Conservation (phyloP, 2,888 invertebrate species). For the Drosophila subsilvestris region DNA sequence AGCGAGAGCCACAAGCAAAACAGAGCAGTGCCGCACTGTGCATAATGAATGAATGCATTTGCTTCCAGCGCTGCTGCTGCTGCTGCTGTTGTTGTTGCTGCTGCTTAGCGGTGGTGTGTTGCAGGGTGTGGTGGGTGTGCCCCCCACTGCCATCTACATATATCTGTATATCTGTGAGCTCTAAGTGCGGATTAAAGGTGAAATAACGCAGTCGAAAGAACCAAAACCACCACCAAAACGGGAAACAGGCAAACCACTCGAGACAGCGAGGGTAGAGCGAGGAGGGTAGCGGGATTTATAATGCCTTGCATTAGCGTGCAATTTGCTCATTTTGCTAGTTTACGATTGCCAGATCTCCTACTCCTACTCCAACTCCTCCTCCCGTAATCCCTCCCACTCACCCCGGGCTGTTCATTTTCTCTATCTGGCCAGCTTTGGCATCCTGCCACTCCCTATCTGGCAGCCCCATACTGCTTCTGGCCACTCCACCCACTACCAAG, state of each 20-base stretch:
- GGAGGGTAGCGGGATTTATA: slow-evolving; percentile 59
- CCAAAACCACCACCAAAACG: slow-evolving; percentile 25
- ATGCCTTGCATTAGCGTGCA: slow-evolving; percentile 78
- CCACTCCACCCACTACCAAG: slow-evolving; percentile 28
- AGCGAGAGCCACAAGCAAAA: slow-evolving; percentile 23
- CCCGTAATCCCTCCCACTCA: background rate
- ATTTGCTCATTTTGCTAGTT: slow-evolving; percentile 76
- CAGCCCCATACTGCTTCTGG: background rate
- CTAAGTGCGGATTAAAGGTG: slow-evolving; percentile 78
- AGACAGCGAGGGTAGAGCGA: slow-evolving; percentile 4
- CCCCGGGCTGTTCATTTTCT: background rate
- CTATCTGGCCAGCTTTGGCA: background rate
- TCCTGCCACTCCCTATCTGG: slow-evolving; percentile 1
- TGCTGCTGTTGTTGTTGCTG: slow-evolving; percentile 3
- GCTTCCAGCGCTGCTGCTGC: slow-evolving; percentile 5
- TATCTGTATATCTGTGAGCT: slow-evolving; percentile 20
- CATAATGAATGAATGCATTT: slow-evolving; percentile 67
- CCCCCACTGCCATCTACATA: slow-evolving; percentile 31
- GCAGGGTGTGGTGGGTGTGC: slow-evolving; percentile 48
- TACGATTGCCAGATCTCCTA: slow-evolving; percentile 28
- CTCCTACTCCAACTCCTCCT: background rate
- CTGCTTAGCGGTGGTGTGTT: slow-evolving; percentile 28
- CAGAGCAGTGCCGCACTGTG: slow-evolving; percentile 2
- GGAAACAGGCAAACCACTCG: slow-evolving; percentile 17
- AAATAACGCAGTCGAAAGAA: slow-evolving; percentile 63